phyloP scores from a whole-genome alignment of 2,113 vertebrate species.

The Lagopus muta region DNA sequence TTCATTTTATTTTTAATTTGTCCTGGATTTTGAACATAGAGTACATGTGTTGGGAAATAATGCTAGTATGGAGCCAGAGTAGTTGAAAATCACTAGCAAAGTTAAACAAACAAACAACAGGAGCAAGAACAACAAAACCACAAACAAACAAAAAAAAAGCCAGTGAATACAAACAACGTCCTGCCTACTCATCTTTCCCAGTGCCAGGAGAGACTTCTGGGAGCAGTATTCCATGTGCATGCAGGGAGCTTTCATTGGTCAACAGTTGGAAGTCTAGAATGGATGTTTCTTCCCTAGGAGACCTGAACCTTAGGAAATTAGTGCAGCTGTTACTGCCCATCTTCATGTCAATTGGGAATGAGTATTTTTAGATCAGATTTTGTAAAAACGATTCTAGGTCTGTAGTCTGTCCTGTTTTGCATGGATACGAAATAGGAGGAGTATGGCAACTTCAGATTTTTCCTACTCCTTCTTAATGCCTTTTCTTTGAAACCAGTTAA shows the following conservation, averaged over 20 bases:
- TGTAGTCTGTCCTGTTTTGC: background rate
- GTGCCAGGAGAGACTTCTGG: background rate
- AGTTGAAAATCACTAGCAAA: background rate
- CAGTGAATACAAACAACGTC: background rate
- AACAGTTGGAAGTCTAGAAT: background rate
- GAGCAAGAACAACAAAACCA: background rate
- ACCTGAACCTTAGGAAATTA: background rate
- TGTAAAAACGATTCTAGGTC: background rate
- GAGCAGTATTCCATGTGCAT: background rate
- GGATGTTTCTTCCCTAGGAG: background rate
- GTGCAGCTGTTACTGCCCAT: background rate
- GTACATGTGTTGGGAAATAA: rapidly evolving
- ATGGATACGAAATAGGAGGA: background rate
- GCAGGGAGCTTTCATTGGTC: background rate
- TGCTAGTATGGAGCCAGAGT: background rate
- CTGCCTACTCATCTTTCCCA: background rate
- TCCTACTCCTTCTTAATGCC: background rate
- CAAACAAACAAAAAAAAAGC: background rate
- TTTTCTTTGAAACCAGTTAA: background rate
- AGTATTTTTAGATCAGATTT: background rate
- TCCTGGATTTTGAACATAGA: background rate
- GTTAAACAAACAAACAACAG: background rate
- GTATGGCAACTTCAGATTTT: background rate
- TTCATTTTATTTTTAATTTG: background rate
- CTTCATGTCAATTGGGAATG: background rate